Evolutionary conservation across 2,888 invertebrate species (phyloP).

Genomic region (Drosophila rubida): DNA sequence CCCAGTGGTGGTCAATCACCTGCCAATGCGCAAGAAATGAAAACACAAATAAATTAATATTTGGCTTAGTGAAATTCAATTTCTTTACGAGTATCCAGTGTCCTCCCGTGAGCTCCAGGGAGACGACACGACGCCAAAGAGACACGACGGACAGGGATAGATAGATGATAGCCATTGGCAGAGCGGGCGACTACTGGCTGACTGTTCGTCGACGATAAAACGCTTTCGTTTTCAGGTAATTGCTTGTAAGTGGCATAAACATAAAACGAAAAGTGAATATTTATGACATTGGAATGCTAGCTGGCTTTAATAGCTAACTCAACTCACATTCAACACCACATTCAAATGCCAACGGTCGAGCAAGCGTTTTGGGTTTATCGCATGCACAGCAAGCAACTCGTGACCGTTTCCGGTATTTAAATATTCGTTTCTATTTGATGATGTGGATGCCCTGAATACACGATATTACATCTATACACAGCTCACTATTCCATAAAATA

Average conservation of each 20-base stretch:
- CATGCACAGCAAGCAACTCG: conserved; percentile 7
- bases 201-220: conserved; percentile 72
- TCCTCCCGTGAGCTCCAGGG: conserved; percentile 19
- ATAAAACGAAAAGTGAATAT: conserved; percentile 69
- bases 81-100: conserved; percentile 67
- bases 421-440: conserved; percentile 7
- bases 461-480: background rate
- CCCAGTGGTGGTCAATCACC: conserved; percentile 65
- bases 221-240: conserved; percentile 79
- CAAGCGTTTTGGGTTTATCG: conserved; percentile 7
- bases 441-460: conserved; percentile 1
- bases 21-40: conserved; percentile 70
- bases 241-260: conserved; percentile 79
- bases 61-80: conserved; percentile 79
- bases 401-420: conserved; percentile 41
- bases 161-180: conserved; percentile 11
- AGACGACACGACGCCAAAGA: conserved; percentile 9
- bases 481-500: background rate
- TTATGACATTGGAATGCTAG: conserved; percentile 44
- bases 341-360: conserved; percentile 47
- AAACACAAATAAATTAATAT: conserved; percentile 80
- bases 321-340: conserved; percentile 10
- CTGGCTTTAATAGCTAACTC: conserved; percentile 30
- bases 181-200: conserved; percentile 37
- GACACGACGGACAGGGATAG: conserved; percentile 20